Conservation (phyloP, 2,797 vertebrate species). For the Carcharodon carcharias region DNA sequence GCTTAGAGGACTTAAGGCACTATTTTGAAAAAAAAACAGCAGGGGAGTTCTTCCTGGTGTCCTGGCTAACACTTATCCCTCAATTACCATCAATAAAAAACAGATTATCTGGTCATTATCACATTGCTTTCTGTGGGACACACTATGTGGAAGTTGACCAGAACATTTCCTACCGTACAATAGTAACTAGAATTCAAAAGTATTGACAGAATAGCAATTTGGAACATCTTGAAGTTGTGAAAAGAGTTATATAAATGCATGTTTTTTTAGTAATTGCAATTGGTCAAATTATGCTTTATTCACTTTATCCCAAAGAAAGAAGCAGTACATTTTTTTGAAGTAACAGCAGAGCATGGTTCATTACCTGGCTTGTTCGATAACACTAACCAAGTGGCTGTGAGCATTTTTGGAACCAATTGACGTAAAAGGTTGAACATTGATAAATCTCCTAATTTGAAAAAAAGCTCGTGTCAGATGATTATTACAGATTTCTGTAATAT, state of each 20-base stretch:
- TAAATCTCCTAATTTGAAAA: not conserved
- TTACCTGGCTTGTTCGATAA: not conserved
- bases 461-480: not conserved
- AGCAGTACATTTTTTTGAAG: not conserved
- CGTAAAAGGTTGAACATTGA: not conserved
- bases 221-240: not conserved
- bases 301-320: not conserved
- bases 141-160: not conserved
- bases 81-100: not conserved
- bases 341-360: not conserved
- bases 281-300: not conserved
- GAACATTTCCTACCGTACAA: not conserved
- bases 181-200: not conserved
- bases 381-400: not conserved
- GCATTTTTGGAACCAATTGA: not conserved
- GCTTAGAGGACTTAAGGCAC: not conserved
- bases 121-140: not conserved
- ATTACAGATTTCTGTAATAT: not conserved
- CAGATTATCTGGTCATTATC: not conserved
- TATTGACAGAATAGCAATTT: not conserved
- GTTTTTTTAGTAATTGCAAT: not conserved
- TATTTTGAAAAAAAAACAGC: not conserved
- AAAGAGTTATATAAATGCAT: not conserved
- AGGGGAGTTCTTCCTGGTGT: not conserved
- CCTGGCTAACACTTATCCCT: not conserved